These are phyloP conservation scores for Polymixis flavicincta DNA, from an alignment of 2,888 invertebrate genomes.

Conservation along the genomic window DNA sequence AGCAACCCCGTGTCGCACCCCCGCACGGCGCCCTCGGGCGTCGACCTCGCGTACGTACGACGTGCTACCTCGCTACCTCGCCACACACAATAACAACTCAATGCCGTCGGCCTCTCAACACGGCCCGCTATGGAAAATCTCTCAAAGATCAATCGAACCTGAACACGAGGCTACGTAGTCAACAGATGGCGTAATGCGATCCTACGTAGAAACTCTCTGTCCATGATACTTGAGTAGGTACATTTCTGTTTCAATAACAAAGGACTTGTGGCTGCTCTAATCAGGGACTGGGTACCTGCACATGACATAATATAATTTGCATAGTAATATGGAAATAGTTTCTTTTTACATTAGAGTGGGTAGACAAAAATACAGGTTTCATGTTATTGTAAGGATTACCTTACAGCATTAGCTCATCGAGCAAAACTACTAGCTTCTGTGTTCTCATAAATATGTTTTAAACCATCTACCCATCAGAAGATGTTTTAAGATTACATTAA, in stretches of 20 bases:
- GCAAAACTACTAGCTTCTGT: not conserved
- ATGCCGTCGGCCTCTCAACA: conserved; percentile 66
- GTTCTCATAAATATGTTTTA: conserved; percentile 7
- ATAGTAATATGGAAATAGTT: conserved; percentile 17
- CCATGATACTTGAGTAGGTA: conserved; percentile 23
- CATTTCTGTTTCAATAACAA: conserved; percentile 34
- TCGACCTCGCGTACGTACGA: conserved; percentile 82
- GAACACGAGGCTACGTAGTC: conserved; percentile 60
- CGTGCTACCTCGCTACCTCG: conserved; percentile 69
- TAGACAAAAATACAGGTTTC: conserved; percentile 1
- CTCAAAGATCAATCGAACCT: conserved; percentile 73
- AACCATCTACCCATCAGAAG: not conserved
- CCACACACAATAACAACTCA: conserved; percentile 69
- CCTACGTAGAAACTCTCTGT: conserved; percentile 13
- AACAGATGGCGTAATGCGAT: conserved; percentile 51
- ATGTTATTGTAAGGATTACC: conserved; percentile 12
- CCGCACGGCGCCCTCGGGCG: conserved; percentile 77
- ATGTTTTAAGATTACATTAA: conserved; percentile 4
- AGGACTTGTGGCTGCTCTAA: conserved; percentile 17
- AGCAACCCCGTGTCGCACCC: conserved; percentile 83
- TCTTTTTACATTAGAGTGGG: conserved; percentile 25
- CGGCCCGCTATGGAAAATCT: conserved; percentile 67
- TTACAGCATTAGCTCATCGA: too few species aligned
- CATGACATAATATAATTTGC: conserved; percentile 10
- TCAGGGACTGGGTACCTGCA: conserved; percentile 19